A percentile compares a stretch with the other conserved stretches of the same genome.
These are phyloP conservation scores for Embiotoca jacksoni DNA, from an alignment of 2,113 vertebrate genomes.

Conservation along the genomic window DNA sequence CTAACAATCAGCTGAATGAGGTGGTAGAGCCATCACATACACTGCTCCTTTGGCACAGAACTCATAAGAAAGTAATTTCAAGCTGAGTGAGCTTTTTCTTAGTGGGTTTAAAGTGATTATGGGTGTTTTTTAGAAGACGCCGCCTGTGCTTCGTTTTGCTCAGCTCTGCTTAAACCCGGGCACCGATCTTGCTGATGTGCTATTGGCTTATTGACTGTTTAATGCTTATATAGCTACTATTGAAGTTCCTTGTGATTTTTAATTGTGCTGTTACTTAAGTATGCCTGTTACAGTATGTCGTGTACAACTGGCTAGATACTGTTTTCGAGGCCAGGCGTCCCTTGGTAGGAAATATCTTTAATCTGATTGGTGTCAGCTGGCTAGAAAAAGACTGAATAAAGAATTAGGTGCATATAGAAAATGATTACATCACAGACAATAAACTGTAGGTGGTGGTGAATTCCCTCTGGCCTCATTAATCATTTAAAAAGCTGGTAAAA, in stretches of 20 bases:
- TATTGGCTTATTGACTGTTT: conserved; percentile 15
- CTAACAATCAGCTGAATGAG: conserved; percentile 52
- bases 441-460: not conserved
- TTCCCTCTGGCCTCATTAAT: conserved; percentile 40
- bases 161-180: conserved; percentile 10
- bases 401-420: not conserved
- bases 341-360: not conserved
- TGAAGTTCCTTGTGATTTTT: conserved; percentile 18
- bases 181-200: conserved; percentile 19
- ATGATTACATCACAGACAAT: conserved; percentile 5
- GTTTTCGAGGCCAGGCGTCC: conserved; percentile 2
- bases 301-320: not conserved
- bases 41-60: not conserved
- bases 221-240: not conserved
- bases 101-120: conserved; percentile 27
- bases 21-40: conserved; percentile 18
- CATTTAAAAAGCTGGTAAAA: conserved; percentile 26
- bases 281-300: conserved; percentile 1
- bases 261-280: conserved; percentile 8
- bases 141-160: conserved; percentile 15
- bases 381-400: not conserved
- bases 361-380: conserved; percentile 21
- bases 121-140: conserved; percentile 24
- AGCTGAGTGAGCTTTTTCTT: conserved; percentile 20
- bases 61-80: conserved; percentile 34